A percentile compares a stretch with the other conserved stretches of the same genome.
Conservation (phyloP, 2,113 vertebrate species). For the Manacus vitellinus region DNA sequence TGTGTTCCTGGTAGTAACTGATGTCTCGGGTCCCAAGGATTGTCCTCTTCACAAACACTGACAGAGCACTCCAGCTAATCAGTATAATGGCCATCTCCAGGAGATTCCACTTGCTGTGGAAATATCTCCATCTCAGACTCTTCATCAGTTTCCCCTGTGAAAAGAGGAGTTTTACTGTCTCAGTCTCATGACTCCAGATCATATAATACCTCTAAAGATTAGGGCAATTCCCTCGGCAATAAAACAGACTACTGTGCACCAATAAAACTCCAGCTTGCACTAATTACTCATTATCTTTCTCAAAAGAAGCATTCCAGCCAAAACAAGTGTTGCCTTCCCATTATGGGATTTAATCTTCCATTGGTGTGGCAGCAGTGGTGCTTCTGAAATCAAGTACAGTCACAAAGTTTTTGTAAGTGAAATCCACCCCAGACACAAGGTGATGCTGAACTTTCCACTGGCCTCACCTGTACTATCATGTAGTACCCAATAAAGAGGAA, state of each 20-base stretch:
- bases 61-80: slow-evolving; percentile 89
- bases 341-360: not conserved
- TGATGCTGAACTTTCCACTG: not conserved
- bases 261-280: not conserved
- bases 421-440: not conserved
- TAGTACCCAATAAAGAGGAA: slow-evolving; percentile 92
- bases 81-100: slow-evolving; percentile 87
- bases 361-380: not conserved
- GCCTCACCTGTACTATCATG: slow-evolving; percentile 89
- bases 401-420: not conserved
- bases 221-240: not conserved
- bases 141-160: slow-evolving; percentile 85
- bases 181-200: not conserved
- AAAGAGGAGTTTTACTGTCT: slow-evolving; percentile 4
- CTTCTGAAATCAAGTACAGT: not conserved
- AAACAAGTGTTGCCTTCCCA: not conserved
- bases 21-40: slow-evolving; percentile 84
- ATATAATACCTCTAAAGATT: not conserved
- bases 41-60: slow-evolving; percentile 88
- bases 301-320: not conserved
- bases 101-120: slow-evolving; percentile 89
- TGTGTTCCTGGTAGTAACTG: slow-evolving; percentile 81
- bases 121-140: slow-evolving; percentile 85
- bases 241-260: not conserved
- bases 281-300: not conserved